phyloP scores from a whole-genome alignment of 30 jellyfish, hydroid and myxozoan genomes.

The Aurelia coerulea region DNA sequence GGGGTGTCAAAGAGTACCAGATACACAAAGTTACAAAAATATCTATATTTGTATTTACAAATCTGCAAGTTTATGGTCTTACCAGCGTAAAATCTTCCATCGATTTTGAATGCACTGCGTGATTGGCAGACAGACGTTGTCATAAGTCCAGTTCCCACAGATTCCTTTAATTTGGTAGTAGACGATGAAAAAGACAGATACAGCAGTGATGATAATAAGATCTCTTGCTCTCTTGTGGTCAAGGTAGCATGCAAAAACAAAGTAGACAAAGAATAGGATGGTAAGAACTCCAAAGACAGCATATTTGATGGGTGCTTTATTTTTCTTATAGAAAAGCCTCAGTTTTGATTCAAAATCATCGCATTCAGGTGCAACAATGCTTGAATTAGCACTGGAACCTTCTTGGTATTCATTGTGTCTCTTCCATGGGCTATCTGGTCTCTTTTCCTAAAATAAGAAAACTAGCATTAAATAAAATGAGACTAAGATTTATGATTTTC shows the following conservation, averaged over 20 bases:
- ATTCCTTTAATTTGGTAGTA: slow-evolving; percentile 46
- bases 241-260: slow-evolving; percentile 65
- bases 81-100: slow-evolving; percentile 75
- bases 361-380: slow-evolving; percentile 1
- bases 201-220: slow-evolving; percentile 61
- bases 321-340: slow-evolving; percentile 19
- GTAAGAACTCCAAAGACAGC: slow-evolving; percentile 8
- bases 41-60: too few species aligned
- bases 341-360: slow-evolving; percentile 34
- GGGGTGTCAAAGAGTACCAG: too few species aligned
- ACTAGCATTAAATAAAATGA: too few species aligned
- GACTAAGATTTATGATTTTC: too few species aligned
- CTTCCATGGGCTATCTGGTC: slow-evolving; percentile 37
- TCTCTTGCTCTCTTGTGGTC: slow-evolving; percentile 71
- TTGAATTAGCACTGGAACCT: slow-evolving; percentile 18
- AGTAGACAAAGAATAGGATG: slow-evolving; percentile 29
- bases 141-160: slow-evolving; percentile 55
- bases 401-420: slow-evolving; percentile 25
- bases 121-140: slow-evolving; percentile 23
- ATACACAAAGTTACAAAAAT: too few species aligned
- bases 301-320: slow-evolving; percentile 38
- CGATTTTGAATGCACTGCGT: slow-evolving; percentile 4
- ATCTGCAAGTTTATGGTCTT: neutral
- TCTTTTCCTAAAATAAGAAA: neutral
- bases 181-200: slow-evolving; percentile 43